A percentile compares a stretch with the other conserved stretches of the same genome.
Conservation (phyloP, 2,888 invertebrate genomes). For the Carpatolechia fugitivella region DNA sequence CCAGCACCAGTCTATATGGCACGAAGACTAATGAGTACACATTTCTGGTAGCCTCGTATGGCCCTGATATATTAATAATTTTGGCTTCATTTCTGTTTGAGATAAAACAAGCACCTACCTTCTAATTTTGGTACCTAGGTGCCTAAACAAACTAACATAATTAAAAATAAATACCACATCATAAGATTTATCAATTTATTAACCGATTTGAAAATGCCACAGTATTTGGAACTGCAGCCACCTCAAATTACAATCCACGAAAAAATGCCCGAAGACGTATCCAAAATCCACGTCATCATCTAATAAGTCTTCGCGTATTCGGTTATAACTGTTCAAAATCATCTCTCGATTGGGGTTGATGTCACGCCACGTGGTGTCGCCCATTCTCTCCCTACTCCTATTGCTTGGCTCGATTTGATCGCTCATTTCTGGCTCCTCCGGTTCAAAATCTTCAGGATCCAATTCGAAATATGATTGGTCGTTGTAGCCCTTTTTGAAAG, state of each 20-base stretch:
- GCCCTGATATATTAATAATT: too few relatives aligned
- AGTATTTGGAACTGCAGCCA: neutral
- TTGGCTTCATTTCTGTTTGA: too few relatives aligned
- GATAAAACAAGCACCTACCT: too few relatives aligned
- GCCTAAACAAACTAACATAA: neutral
- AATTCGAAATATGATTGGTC: neutral
- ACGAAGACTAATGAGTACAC: too few relatives aligned
- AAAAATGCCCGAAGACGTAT: neutral
- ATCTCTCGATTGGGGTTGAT: neutral
- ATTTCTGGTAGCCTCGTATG: too few relatives aligned
- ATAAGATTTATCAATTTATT: neutral
- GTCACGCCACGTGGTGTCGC: too few relatives aligned
- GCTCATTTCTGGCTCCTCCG: neutral
- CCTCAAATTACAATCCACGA: neutral
- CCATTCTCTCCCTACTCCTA: too few relatives aligned
- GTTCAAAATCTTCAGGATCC: slow-evolving; percentile 1
- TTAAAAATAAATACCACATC: too few relatives aligned
- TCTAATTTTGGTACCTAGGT: too few relatives aligned
- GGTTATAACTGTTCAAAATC: neutral
- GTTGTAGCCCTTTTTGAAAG: too few relatives aligned
- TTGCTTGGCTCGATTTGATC: neutral
- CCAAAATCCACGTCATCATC: neutral
- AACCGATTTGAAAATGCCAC: slow-evolving; percentile 1
- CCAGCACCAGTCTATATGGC: too few relatives aligned
- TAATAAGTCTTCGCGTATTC: neutral